phyloP scores from a whole-genome alignment of 1,140 invertebrate species.

The Magallana ariakensis region DNA sequence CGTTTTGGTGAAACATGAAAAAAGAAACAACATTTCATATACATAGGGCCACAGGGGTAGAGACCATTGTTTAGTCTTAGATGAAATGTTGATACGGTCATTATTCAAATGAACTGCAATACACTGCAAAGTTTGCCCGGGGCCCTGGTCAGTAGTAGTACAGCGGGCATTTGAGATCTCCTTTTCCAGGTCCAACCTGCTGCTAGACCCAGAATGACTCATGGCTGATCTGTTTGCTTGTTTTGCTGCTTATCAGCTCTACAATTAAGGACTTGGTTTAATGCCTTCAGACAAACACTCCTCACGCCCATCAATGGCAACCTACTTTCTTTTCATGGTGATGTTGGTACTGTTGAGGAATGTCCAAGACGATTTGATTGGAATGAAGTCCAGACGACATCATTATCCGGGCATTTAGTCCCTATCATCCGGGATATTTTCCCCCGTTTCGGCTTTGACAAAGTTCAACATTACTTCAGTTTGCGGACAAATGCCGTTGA shows the following conservation, averaged over 20 bases:
- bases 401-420: slow-evolving; percentile 16
- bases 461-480: slow-evolving; percentile 18
- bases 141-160: neutral
- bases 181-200: neutral
- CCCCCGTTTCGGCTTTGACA: neutral
- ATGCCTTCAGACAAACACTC: slow-evolving; percentile 31
- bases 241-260: slow-evolving; percentile 28
- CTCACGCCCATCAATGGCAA: slow-evolving; percentile 30
- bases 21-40: neutral
- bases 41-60: neutral
- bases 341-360: neutral
- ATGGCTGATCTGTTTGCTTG: slow-evolving; percentile 5
- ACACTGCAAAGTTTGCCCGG: slow-evolving; percentile 25
- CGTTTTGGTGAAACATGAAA: neutral
- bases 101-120: slow-evolving; percentile 30
- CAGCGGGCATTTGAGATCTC: neutral
- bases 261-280: slow-evolving; percentile 35
- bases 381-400: slow-evolving; percentile 26
- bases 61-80: slow-evolving; percentile 13
- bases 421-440: neutral
- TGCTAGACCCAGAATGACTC: neutral
- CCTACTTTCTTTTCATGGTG: slow-evolving; percentile 17
- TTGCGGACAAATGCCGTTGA: slow-evolving; percentile 17
- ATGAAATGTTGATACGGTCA: slow-evolving; percentile 7
- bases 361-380: slow-evolving; percentile 25